Evolutionary conservation across 2,888 invertebrate genomes (phyloP).

Genomic region (Polia nebulosa): DNA sequence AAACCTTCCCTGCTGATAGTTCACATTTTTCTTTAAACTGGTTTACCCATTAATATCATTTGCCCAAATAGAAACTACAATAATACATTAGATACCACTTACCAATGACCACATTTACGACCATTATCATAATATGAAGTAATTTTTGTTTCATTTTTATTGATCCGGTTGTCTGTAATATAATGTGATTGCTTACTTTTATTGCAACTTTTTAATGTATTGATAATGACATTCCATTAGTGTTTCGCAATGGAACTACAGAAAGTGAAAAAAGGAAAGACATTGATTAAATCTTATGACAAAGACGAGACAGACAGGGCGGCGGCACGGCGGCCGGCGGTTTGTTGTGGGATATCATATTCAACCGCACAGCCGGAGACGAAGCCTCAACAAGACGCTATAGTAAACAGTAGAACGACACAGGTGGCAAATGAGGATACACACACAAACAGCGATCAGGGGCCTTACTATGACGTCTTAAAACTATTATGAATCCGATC

Average conservation of each 20-base stretch:
- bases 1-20: not conserved
- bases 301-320: not conserved
- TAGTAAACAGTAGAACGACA: not conserved
- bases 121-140: not conserved
- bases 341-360: not conserved
- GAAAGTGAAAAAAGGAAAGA: slow-evolving; percentile 6
- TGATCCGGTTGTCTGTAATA: slow-evolving; percentile 2
- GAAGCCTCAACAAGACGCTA: not conserved
- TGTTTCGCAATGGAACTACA: not conserved
- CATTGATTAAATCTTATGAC: not conserved
- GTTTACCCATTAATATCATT: not conserved
- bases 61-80: not conserved
- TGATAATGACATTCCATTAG: slow-evolving; percentile 12
- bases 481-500: too few species aligned
- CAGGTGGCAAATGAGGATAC: not conserved
- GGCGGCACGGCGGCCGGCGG: not conserved
- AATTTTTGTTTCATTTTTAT: not conserved
- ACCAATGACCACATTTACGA: not conserved
- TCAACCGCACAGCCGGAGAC: not conserved
- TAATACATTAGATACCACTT: not conserved
- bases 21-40: not conserved
- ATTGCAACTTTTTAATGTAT: not conserved
- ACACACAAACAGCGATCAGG: not conserved
- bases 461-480: too few species aligned
- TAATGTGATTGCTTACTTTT: slow-evolving; percentile 3